Evolutionary conservation across 2,113 vertebrate species (phyloP).

Genomic region (Gobius niger): DNA sequence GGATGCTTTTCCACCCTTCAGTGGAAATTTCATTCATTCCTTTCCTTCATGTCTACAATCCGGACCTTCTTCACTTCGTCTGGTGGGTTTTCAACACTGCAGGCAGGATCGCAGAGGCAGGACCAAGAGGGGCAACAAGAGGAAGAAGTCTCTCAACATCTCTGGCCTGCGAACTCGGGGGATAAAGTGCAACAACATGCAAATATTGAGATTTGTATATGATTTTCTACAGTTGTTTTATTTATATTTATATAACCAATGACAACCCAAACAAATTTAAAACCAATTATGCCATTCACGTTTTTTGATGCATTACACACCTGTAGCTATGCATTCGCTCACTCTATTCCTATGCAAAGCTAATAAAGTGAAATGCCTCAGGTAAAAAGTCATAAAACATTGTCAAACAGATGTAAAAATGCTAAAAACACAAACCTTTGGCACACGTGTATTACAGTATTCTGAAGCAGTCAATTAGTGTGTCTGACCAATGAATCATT

Average conservation of each 20-base stretch:
- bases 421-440: neutral
- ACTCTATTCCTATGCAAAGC: neutral
- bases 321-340: neutral
- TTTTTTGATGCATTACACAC: neutral
- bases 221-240: neutral
- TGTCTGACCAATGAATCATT: neutral
- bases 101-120: constrained; percentile 30
- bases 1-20: constrained; percentile 50
- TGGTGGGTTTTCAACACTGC: constrained; percentile 36
- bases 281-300: neutral
- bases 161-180: neutral
- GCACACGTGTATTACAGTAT: neutral
- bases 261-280: too few relatives aligned
- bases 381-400: neutral
- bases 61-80: constrained; percentile 18
- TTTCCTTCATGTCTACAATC: constrained; percentile 32
- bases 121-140: constrained; percentile 19
- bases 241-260: too few relatives aligned
- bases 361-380: constrained; percentile 6
- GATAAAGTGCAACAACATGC: neutral
- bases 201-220: neutral
- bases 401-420: neutral
- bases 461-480: neutral
- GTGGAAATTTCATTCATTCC: constrained; percentile 69
- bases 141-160: constrained; percentile 12